Evolutionary conservation across 2,113 vertebrate species (phyloP).

Genomic region (Gymnogyps californianus): DNA sequence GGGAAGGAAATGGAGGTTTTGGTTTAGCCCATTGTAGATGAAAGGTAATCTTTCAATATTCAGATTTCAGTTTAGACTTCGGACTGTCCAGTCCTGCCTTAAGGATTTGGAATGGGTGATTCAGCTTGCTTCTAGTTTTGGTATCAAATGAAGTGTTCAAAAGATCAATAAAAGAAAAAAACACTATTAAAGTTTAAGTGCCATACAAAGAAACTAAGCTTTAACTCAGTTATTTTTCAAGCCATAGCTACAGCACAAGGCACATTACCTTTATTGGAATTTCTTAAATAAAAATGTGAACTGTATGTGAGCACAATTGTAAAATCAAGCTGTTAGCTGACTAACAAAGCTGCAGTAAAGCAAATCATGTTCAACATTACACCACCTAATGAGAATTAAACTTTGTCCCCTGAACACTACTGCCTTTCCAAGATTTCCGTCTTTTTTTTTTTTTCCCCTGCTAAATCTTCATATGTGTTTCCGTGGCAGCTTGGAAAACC

Average conservation of each 20-base stretch:
- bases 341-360: neutral
- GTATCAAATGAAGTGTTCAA: neutral
- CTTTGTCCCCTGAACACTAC: neutral
- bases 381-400: conserved; percentile 26
- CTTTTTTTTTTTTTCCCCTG: too few species aligned
- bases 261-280: neutral
- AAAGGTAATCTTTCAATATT: neutral
- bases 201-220: neutral
- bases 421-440: neutral
- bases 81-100: neutral
- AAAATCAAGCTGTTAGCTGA: conserved; percentile 22
- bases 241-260: neutral
- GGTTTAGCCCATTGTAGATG: neutral
- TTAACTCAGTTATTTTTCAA: conserved; percentile 30
- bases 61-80: neutral
- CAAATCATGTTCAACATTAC: neutral
- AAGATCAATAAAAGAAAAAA: conserved; percentile 2
- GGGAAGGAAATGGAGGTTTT: neutral
- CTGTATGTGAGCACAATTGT: neutral
- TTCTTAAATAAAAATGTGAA: conserved; percentile 41
- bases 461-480: neutral
- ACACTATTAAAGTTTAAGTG: neutral
- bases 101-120: neutral
- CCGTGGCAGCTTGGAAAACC: neutral
- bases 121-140: neutral